These are phyloP conservation scores for Pontoporia blainvillei DNA, from an alignment of 2,113 vertebrate genomes.

Conservation along the genomic window DNA sequence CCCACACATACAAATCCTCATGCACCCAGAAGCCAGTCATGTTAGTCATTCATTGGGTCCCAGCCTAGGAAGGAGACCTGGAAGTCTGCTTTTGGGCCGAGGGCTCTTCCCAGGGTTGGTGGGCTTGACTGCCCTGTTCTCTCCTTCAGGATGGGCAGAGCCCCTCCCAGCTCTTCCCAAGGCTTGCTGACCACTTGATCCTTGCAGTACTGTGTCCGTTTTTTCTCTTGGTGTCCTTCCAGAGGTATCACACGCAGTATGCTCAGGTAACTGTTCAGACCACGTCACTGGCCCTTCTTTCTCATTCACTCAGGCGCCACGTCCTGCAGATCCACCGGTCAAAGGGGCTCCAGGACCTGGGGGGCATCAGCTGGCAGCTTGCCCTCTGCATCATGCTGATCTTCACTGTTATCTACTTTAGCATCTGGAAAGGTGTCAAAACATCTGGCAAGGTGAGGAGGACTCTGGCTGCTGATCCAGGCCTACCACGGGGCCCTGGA, in stretches of 20 bases:
- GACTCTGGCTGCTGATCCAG: neutral
- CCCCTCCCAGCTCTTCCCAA: neutral
- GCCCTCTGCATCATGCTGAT: constrained; percentile 94
- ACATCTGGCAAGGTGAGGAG: constrained; percentile 95
- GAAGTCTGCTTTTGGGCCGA: neutral
- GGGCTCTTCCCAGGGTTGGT: accelerated
- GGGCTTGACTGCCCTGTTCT: neutral
- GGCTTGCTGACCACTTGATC: neutral
- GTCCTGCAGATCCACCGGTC: constrained; percentile 94
- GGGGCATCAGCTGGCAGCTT: constrained; percentile 94
- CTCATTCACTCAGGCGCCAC: constrained; percentile 84
- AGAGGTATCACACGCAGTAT: accelerated
- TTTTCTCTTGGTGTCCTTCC: neutral
- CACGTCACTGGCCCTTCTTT: neutral
- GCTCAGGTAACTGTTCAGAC: neutral
- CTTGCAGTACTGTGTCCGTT: neutral
- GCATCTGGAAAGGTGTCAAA: constrained; percentile 99
- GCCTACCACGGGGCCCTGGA: neutral
- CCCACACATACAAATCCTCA: neutral
- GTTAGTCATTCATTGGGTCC: neutral
- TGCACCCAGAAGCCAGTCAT: neutral
- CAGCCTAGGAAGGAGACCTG: neutral
- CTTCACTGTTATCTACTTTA: constrained; percentile 97
- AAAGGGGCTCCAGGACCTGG: constrained; percentile 92
- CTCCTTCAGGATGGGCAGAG: neutral